Evolutionary conservation across 2,113 vertebrate genomes (phyloP).

Genomic region (Forbesichthys agassizii): DNA sequence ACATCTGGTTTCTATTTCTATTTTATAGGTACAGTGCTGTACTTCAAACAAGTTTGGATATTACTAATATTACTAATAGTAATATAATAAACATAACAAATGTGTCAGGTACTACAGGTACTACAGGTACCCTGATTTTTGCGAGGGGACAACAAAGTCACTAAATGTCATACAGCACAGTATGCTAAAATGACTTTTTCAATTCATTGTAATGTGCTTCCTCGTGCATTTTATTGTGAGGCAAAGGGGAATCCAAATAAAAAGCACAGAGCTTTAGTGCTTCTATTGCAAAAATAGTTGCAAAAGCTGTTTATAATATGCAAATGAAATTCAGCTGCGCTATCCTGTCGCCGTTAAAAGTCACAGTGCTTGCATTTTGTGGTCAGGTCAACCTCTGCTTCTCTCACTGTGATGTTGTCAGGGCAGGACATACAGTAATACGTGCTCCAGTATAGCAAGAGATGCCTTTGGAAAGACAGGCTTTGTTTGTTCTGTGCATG

Average conservation of each 20-base stretch:
- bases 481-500: constrained; percentile 13
- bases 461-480: neutral
- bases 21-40: constrained; percentile 16
- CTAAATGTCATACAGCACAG: constrained; percentile 8
- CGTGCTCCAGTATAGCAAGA: neutral
- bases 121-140: neutral
- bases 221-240: neutral
- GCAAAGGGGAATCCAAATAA: constrained; percentile 5
- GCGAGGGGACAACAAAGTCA: neutral
- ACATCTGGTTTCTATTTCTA: constrained; percentile 31
- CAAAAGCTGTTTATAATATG: neutral
- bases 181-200: neutral
- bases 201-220: neutral
- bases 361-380: constrained; percentile 20
- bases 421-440: too few relatives aligned
- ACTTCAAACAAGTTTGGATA: constrained; percentile 3
- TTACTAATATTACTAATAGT: constrained; percentile 5
- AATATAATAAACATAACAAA: neutral
- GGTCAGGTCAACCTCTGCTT: constrained; percentile 27
- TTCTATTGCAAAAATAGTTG: neutral
- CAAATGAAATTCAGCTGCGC: constrained; percentile 1
- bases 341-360: constrained; percentile 2
- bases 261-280: neutral
- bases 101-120: neutral
- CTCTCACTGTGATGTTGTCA: neutral